phyloP scores from a whole-genome alignment of 2,113 vertebrate genomes.

The Carassius auratus region DNA sequence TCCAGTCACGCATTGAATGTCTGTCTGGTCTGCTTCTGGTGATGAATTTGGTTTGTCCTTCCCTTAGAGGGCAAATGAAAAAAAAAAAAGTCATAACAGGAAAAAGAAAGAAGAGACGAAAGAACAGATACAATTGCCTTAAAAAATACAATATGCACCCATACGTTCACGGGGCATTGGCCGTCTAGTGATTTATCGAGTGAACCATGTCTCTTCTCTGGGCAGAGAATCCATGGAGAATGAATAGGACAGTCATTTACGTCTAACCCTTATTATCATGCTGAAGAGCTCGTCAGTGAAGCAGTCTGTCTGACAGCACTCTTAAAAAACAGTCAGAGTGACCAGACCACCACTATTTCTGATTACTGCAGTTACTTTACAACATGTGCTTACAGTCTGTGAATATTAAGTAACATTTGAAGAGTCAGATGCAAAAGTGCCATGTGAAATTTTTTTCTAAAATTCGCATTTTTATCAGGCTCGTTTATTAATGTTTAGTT shows the following conservation, averaged over 20 bases:
- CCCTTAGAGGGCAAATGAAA: slow-evolving; percentile 7
- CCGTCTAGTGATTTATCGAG: slow-evolving; percentile 6
- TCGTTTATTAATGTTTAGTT: too few species aligned
- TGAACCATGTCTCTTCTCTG: background rate
- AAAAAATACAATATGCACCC: slow-evolving; percentile 41
- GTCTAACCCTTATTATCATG: slow-evolving; percentile 55
- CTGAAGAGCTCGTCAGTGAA: slow-evolving; percentile 36
- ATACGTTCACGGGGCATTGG: background rate
- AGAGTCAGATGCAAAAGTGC: too few species aligned
- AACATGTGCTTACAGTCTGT: background rate
- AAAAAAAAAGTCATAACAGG: background rate
- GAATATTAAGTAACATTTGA: background rate
- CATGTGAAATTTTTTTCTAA: too few species aligned
- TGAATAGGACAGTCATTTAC: slow-evolving; percentile 34
- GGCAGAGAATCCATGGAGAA: background rate
- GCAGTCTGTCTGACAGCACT: slow-evolving; percentile 48
- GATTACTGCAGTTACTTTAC: background rate
- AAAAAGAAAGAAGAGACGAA: background rate
- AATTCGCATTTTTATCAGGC: too few species aligned
- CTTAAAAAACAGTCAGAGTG: slow-evolving; percentile 37
- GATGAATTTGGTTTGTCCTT: slow-evolving; percentile 25
- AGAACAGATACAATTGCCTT: slow-evolving; percentile 23
- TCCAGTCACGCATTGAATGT: slow-evolving; percentile 30
- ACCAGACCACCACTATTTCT: slow-evolving; percentile 21
- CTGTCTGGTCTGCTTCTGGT: slow-evolving; percentile 34